These are phyloP conservation scores for Amblyjoppa proteus DNA, from an alignment of 2,888 invertebrate genomes.

Conservation along the genomic window DNA sequence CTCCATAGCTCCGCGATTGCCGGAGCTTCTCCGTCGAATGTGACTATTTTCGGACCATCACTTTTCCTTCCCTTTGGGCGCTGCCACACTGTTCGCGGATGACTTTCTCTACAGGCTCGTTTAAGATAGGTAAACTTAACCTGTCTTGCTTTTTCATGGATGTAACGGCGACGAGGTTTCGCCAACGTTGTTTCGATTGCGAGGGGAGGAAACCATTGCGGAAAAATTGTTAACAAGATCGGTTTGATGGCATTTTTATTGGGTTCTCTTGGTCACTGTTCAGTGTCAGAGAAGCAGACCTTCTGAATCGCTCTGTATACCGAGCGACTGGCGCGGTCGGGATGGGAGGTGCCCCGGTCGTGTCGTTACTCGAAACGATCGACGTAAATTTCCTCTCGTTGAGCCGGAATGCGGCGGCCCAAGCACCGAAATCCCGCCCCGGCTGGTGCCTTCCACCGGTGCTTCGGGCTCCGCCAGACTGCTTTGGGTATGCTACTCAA, in stretches of 20 bases:
- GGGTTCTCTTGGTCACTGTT: background rate
- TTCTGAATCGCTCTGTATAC: slow-evolving; percentile 39
- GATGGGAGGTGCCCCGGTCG: slow-evolving; percentile 32
- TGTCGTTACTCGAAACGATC: slow-evolving; percentile 70
- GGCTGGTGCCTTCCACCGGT: slow-evolving; percentile 46
- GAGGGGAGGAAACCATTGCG: background rate
- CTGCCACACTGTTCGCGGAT: background rate
- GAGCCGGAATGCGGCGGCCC: slow-evolving; percentile 12
- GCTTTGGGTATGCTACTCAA: slow-evolving; percentile 53
- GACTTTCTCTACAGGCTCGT: background rate
- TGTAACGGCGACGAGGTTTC: background rate
- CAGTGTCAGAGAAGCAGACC: background rate
- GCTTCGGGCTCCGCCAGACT: slow-evolving; percentile 38
- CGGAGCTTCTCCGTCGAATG: slow-evolving; percentile 17
- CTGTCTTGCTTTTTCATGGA: background rate
- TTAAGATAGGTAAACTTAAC: background rate
- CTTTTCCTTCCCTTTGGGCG: slow-evolving; percentile 31
- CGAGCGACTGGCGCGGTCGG: background rate
- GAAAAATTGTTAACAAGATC: background rate
- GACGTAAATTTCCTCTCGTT: slow-evolving; percentile 69
- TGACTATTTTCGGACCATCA: slow-evolving; percentile 52
- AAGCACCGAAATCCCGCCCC: slow-evolving; percentile 53
- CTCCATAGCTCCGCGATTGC: slow-evolving; percentile 6
- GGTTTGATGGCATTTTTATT: background rate
- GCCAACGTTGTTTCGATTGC: background rate